Evolutionary conservation across 2,113 vertebrate genomes (phyloP), one percentile per base, ranked within the genome.

Genomic region (Brachypodius melanocephalos): DNA sequence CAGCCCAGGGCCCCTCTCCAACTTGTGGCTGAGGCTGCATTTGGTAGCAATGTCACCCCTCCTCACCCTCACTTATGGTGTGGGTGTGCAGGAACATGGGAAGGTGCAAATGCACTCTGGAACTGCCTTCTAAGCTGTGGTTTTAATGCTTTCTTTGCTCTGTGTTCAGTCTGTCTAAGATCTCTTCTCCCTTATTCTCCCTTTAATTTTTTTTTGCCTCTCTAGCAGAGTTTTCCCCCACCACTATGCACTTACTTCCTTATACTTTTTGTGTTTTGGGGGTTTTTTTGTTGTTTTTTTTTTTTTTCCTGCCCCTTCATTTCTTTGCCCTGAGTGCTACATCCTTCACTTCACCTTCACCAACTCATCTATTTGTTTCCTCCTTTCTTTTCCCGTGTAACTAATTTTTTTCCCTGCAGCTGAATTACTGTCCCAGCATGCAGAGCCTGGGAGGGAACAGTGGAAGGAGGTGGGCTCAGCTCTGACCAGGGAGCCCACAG

Each of bases 11-110:
- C 24, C 8, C 28, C 42, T 66, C 46, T 63, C 38, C 66, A 26
- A 3, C 68, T 57, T 1, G 1, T 32, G 71, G 32, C 40, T 0
- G 0, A 22, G 58, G 29, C 49, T 79, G n/a, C 2, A 0, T 58
- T 85, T 6, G 3, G 32, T 40, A 3, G 2, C 0, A 12, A 3
- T 12, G 10, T 17, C 59, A 13, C 49, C n/a, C 29, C 34, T 81
- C 34, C 76, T 34, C 28, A 28, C 6, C 36, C 6, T n/a, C 34
- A 43, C 36, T 62, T n/a, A 3, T 1, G 6, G 18, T 25, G 32
- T 19, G 65, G 40, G 8, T 28, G n/a, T 34, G 26, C 20, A 17
- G 40, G 74, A 66, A 71, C 12, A 1, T 3, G 54, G 43, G 29
- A 74, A 42, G 22, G n/a, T 46, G 46, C 31, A 74, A 89, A 63